These are phyloP conservation scores for Morpho helenor DNA, from an alignment of 2,888 invertebrate species.

Conservation along the genomic window DNA sequence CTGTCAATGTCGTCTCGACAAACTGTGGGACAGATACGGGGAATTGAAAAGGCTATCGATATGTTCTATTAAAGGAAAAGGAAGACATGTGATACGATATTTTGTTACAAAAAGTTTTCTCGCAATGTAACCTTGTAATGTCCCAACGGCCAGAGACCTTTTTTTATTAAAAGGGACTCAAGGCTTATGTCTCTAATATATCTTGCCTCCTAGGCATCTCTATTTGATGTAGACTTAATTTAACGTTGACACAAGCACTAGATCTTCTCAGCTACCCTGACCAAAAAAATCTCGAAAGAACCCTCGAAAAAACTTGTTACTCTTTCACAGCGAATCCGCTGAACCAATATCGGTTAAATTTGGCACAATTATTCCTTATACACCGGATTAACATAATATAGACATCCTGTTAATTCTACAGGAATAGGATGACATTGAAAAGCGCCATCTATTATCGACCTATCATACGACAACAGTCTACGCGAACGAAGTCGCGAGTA, in stretches of 20 bases:
- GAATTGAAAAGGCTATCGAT: slow-evolving; percentile 27
- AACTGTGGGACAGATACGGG: slow-evolving; percentile 37
- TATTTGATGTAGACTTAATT: not conserved
- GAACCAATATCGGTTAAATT: too few relatives aligned
- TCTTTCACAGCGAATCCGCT: too few relatives aligned
- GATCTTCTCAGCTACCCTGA: too few relatives aligned
- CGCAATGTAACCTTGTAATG: slow-evolving; percentile 13
- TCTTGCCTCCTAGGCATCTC: not conserved
- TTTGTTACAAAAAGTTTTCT: slow-evolving; percentile 15
- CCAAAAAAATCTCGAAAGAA: too few relatives aligned
- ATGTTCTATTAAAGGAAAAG: slow-evolving; percentile 21
- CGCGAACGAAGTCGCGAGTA: too few relatives aligned
- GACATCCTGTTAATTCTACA: too few relatives aligned
- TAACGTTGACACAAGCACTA: not conserved
- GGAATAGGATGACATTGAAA: too few relatives aligned
- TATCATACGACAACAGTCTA: too few relatives aligned
- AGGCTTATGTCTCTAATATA: slow-evolving; percentile 1
- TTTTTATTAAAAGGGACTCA: slow-evolving; percentile 5
- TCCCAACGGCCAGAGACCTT: slow-evolving; percentile 6
- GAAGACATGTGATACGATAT: slow-evolving; percentile 20
- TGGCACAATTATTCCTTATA: too few relatives aligned
- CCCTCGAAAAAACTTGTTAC: too few relatives aligned
- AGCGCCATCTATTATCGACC: too few relatives aligned
- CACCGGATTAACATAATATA: too few relatives aligned
- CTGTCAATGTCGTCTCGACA: slow-evolving; percentile 57